A percentile compares a stretch with the other conserved stretches of the same genome.
Conservation (phyloP, 2,797 vertebrate genomes). For the Cuniculus paca region DNA sequence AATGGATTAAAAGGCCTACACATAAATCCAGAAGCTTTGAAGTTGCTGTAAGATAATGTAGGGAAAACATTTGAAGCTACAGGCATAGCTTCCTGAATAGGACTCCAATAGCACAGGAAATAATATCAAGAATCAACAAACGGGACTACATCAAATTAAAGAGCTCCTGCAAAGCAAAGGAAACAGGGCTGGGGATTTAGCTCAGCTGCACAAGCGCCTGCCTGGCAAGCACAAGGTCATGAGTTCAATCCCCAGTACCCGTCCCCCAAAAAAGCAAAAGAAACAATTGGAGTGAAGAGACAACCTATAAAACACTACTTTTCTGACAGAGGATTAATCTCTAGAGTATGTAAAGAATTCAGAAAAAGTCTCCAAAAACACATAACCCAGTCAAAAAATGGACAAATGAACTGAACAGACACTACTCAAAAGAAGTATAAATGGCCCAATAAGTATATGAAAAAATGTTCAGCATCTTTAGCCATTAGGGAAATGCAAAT, state of each 20-base stretch:
- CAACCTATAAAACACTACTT: background rate
- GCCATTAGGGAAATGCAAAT: background rate
- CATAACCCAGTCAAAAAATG: background rate
- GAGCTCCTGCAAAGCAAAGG: background rate
- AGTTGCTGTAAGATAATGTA: background rate
- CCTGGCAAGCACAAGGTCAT: too few relatives aligned
- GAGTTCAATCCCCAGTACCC: too few relatives aligned
- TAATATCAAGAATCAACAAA: background rate
- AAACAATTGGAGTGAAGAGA: background rate
- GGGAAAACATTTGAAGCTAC: background rate
- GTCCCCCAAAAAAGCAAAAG: background rate
- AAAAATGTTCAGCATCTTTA: background rate
- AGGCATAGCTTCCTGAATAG: background rate
- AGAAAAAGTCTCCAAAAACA: background rate
- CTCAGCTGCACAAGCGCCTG: too few relatives aligned
- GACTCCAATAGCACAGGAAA: background rate
- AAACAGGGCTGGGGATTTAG: too few relatives aligned
- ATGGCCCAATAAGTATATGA: background rate
- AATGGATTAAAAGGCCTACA: background rate
- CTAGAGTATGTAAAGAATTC: background rate
- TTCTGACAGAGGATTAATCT: background rate
- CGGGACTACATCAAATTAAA: background rate
- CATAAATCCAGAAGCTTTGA: background rate
- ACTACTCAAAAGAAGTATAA: background rate
- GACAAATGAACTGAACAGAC: background rate